Evolutionary conservation across 2,797 vertebrate species (phyloP), one percentile per base, ranked within the genome.

Genomic region (Melopsittacus undulatus): DNA sequence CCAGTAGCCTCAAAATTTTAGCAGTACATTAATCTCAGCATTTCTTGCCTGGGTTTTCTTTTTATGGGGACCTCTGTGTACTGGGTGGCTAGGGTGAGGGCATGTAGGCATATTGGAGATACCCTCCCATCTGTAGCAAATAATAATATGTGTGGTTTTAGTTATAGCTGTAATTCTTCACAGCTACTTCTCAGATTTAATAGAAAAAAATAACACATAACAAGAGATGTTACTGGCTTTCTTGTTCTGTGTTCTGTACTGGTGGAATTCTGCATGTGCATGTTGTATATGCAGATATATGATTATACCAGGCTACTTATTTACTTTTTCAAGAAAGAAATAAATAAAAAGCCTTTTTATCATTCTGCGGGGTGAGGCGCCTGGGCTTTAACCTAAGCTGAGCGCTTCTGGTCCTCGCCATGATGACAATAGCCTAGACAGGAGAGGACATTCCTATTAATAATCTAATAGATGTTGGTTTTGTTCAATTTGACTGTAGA

Each of bases 381-480:
- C 34, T 43, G 61, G 62, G n/a, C 66, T 97, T 46, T 45, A 63
- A 17, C 56, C 45, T 79, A 93, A 75, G 61, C 42, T 87, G 49
- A 83, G 38, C 40, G 42, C 43, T 87, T 82, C 76, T 77, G 85
- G 52, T 93, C 79, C 87, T 49, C 67, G 51, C 87, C 77, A 93
- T 92, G 72, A 96, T 91, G 93, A 87, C 89, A 90, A 82, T 64
- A 85, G 97, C 68, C 36, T 96, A 96, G 96, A 93, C 90, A 96
- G 94, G 89, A 97, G 94, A 96, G 95, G 92, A 82, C 87, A 91
- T 97, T 97, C 90, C 88, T 96, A 92, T 97, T 97, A 97, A 97
- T 96, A 91, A 97, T 96, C 92, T 97, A 97, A 97, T 97, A 97
- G 97, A 94, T 94, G 95, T 95, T 95, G 91, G 96, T 96, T 97